Evolutionary conservation across 2,888 invertebrate species (phyloP), one percentile per base, ranked within the genome.

Genomic region (Agrotis ipsilon): DNA sequence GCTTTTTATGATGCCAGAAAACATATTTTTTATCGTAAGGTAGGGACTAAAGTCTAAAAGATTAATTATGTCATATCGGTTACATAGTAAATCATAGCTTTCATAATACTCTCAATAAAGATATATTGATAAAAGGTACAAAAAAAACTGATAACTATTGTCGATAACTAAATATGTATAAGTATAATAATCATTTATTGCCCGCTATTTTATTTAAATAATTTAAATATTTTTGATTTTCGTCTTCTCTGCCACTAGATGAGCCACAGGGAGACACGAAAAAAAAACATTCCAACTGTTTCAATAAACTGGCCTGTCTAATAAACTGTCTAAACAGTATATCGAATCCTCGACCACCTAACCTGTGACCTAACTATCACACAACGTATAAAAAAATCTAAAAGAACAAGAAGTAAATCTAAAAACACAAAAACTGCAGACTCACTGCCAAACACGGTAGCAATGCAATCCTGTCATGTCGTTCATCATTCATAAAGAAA

Each of bases 61-160:
- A 39, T 45, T 16, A 19, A 3, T 24, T 14, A 51, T 45, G 18
- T 21, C 19, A 43, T 72, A 64, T 45, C 4, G n/a, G 6, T 24
- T 18, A 39, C n/a, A 14, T 54, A 24, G 14, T 72, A 51, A 45
- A 55, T 65, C 9, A 61, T 54, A 46, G 19, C 55, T 70, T 54
- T 62, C 54, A 6, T 61, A 73, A 52, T 68, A 68, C 69, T 52
- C 57, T 16, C 46, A 64, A 73, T 80, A 76, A 71, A 76, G 63
- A 80, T 71, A 7, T 45, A 24, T 19, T 13, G 75, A 75, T 75
- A 68, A 74, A 58, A 75, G 32, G 61, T 61, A 64, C 49, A 52
- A 75, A 75, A 69, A 75, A 21, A 32, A 21, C 45, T 21, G 59
- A 73, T 67, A 74, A 58, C 0, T 59, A 59, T 51, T n/a, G 32